Evolutionary conservation across 2,797 vertebrate genomes (phyloP).

Genomic region (Danio kyathit): DNA sequence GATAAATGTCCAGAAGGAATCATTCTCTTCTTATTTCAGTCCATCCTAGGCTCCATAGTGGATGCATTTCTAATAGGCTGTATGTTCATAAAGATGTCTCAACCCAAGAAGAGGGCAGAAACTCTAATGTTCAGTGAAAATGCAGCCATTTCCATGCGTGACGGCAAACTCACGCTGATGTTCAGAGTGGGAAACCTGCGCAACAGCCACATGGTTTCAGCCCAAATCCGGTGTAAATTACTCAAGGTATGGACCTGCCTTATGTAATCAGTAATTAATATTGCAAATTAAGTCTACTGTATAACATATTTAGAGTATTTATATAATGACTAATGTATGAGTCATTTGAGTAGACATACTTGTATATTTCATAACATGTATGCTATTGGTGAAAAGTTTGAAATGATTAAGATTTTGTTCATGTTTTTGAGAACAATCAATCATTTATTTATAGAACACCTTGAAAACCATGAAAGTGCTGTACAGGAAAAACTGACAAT

Average conservation of each 20-base stretch:
- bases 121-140: conserved; percentile 98
- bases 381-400: not conserved
- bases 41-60: conserved; percentile 97
- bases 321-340: not conserved
- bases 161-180: conserved; percentile 98
- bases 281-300: not conserved
- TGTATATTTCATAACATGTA: not conserved
- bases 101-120: conserved; percentile 98
- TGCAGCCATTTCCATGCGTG: conserved; percentile 95
- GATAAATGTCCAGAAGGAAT: conserved; percentile 99
- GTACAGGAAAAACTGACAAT: no score
- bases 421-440: no score
- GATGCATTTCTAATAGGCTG: conserved; percentile 98
- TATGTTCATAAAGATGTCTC: conserved; percentile 99
- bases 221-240: conserved; percentile 98
- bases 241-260: conserved; percentile 89
- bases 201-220: conserved; percentile 99
- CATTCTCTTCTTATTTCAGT: conserved; percentile 98
- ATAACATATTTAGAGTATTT: not conserved
- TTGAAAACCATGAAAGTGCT: no score
- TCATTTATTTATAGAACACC: no score
- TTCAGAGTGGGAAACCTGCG: conserved; percentile 98
- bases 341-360: not conserved
- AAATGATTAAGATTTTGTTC: not conserved
- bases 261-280: not conserved